These are phyloP conservation scores for Herminia tarsipennalis DNA, from an alignment of 2,888 invertebrate species.

Conservation along the genomic window DNA sequence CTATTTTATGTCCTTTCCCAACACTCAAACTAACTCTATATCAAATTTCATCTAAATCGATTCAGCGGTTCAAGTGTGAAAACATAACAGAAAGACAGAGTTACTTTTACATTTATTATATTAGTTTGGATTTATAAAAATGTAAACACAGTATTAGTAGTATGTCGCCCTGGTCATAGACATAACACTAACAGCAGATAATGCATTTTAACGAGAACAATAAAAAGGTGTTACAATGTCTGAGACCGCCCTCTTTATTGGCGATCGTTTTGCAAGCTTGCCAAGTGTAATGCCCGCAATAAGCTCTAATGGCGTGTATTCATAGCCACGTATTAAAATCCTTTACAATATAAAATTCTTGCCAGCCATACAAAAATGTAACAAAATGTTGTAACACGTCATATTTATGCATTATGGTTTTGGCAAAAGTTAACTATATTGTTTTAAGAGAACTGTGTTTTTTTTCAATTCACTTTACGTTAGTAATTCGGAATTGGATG, in stretches of 20 bases:
- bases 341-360: slow-evolving; percentile 6
- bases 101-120: no score
- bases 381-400: no score
- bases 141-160: slow-evolving; percentile 2
- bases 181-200: slow-evolving; percentile 45
- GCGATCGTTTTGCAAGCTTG: slow-evolving; percentile 49
- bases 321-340: slow-evolving; percentile 36
- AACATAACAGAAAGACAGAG: no score
- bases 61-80: no score
- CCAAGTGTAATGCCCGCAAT: slow-evolving; percentile 46
- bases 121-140: neutral
- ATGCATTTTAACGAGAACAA: slow-evolving; percentile 51
- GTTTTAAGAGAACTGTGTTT: no score
- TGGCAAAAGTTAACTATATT: no score
- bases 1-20: no score
- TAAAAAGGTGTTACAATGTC: slow-evolving; percentile 56
- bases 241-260: slow-evolving; percentile 46
- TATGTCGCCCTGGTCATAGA: slow-evolving; percentile 4
- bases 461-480: no score
- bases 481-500: no score
- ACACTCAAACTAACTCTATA: no score
- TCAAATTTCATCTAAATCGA: no score
- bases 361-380: neutral
- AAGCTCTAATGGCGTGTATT: slow-evolving; percentile 44
- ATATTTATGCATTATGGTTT: no score